Evolutionary conservation across 2,888 invertebrate species (phyloP).

Genomic region (Plebejus anna): DNA sequence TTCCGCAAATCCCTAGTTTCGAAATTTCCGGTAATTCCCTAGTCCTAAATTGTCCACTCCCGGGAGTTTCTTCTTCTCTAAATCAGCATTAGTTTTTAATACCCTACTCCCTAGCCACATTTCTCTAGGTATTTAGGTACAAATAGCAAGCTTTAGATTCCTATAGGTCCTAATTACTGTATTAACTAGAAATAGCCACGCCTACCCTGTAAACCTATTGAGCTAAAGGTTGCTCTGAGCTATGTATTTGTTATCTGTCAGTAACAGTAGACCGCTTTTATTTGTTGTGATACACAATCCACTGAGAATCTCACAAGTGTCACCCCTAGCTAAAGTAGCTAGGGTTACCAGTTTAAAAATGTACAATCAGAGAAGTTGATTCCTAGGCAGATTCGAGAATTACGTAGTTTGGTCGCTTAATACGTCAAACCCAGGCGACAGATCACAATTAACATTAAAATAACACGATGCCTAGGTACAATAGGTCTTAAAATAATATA

Average conservation of each 20-base stretch:
- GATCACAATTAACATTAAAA: too few relatives aligned
- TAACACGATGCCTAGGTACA: too few relatives aligned
- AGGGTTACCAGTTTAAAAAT: neutral
- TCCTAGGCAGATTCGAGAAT: too few relatives aligned
- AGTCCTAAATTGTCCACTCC: neutral
- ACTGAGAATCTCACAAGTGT: neutral
- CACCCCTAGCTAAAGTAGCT: neutral
- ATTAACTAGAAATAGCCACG: neutral
- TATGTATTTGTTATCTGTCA: neutral
- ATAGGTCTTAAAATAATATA: too few relatives aligned
- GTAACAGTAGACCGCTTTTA: neutral
- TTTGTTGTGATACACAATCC: neutral
- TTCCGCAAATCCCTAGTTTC: too few relatives aligned
- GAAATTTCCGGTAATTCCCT: neutral
- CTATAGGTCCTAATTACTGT: neutral
- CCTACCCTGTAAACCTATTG: neutral
- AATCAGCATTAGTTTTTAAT: neutral
- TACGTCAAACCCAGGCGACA: too few relatives aligned
- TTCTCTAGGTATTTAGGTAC: neutral
- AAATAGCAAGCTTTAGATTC: neutral
- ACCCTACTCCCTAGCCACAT: too few relatives aligned
- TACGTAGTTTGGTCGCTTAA: too few relatives aligned
- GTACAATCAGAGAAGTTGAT: too few relatives aligned
- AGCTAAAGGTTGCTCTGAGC: neutral
- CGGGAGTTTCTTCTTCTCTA: neutral